Evolutionary conservation across 1,140 invertebrate genomes (phyloP).

Genomic region (Solenopsis fugax): DNA sequence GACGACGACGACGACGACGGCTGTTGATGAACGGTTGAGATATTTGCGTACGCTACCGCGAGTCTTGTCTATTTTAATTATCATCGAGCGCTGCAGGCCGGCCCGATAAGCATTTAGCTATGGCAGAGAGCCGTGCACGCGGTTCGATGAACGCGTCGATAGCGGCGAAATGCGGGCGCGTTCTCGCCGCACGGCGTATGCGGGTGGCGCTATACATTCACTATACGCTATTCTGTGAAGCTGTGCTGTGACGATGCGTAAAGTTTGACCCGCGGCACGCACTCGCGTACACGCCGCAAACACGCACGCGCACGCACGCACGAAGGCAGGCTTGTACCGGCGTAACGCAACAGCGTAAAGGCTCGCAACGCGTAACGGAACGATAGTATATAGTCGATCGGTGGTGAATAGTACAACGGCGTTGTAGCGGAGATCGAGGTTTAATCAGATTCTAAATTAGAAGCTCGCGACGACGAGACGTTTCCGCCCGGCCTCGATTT

Average conservation of each 20-base stretch:
- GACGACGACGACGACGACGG: slow-evolving; percentile 27
- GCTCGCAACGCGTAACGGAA: not conserved
- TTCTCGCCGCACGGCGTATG: slow-evolving; percentile 34
- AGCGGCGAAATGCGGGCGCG: slow-evolving; percentile 67
- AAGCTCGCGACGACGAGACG: no score
- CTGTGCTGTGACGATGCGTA: slow-evolving; percentile 61
- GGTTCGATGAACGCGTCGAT: slow-evolving; percentile 65
- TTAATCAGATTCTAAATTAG: slow-evolving; percentile 45
- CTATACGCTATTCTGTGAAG: slow-evolving; percentile 26
- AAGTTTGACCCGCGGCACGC: slow-evolving; percentile 66
- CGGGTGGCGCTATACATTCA: slow-evolving; percentile 59
- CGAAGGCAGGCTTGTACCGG: not conserved
- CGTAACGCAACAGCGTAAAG: slow-evolving; percentile 32
- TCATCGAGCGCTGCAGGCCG: slow-evolving; percentile 40
- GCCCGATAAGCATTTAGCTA: slow-evolving; percentile 60
- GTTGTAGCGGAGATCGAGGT: not conserved
- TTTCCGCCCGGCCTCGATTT: no score
- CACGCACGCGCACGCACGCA: not conserved
- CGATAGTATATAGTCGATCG: not conserved
- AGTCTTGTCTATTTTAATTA: slow-evolving; percentile 62
- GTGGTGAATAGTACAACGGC: not conserved
- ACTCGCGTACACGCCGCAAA: not conserved
- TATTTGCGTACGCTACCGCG: slow-evolving; percentile 40
- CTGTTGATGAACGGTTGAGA: slow-evolving; percentile 47
- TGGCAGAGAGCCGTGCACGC: slow-evolving; percentile 26